Conservation (phyloP, 2,113 vertebrate genomes). For the Ovis aries region DNA sequence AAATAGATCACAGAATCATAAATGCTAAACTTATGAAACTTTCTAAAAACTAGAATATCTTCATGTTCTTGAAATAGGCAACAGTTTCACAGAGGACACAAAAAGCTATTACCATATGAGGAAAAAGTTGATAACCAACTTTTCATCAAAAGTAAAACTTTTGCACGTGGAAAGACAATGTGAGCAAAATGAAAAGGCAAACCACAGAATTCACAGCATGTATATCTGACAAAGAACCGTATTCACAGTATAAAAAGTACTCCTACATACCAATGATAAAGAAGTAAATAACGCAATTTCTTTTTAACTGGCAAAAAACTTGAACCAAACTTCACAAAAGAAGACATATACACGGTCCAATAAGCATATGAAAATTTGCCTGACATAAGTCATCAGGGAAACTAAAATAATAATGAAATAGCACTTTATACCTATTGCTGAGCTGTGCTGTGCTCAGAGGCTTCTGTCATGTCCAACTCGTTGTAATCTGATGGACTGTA, state of each 20-base stretch:
- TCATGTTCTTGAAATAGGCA: background rate
- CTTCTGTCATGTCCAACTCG: background rate
- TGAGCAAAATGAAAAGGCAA: background rate
- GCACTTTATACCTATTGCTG: background rate
- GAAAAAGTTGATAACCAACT: background rate
- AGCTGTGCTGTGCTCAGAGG: background rate
- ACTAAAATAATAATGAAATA: background rate
- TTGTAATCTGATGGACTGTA: background rate
- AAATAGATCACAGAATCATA: background rate
- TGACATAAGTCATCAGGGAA: background rate
- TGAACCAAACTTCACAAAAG: background rate
- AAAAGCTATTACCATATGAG: background rate
- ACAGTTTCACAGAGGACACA: background rate
- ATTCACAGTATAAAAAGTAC: background rate
- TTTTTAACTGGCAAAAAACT: background rate
- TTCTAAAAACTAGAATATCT: background rate
- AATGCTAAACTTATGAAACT: background rate
- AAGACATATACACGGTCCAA: background rate
- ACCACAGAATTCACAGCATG: background rate
- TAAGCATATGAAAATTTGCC: background rate
- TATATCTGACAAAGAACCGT: background rate
- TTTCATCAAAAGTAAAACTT: slow-evolving; percentile 9
- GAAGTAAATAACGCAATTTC: background rate
- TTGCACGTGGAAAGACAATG: background rate
- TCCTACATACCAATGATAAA: background rate